Percentiles rank a stretch among this genome's conserved stretches.
Evolutionary conservation across 2,888 invertebrate genomes (phyloP).

Genomic region (Tortrix viridana): DNA sequence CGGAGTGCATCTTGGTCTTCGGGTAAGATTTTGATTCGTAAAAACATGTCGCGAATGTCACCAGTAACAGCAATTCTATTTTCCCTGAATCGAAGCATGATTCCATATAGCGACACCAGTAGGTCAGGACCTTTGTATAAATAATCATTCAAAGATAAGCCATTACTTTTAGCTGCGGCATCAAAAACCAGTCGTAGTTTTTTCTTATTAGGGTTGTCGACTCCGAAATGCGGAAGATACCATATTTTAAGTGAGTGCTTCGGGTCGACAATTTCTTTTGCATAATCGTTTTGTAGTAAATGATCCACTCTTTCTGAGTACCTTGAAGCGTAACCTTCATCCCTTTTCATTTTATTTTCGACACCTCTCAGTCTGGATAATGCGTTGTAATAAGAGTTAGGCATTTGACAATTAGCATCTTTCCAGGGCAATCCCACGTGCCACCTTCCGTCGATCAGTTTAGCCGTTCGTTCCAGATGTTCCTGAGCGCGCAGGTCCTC

Average conservation of each 20-base stretch:
- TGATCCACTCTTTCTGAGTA: slow-evolving; percentile 6
- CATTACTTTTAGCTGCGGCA: slow-evolving; percentile 39
- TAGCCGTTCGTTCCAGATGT: slow-evolving; percentile 3
- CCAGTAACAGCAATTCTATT: slow-evolving; percentile 30
- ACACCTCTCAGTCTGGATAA: slow-evolving; percentile 5
- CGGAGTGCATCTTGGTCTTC: slow-evolving; percentile 38
- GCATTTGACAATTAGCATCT: slow-evolving; percentile 29
- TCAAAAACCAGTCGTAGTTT: slow-evolving; percentile 44
- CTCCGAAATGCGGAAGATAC: slow-evolving; percentile 6
- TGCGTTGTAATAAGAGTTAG: slow-evolving; percentile 30
- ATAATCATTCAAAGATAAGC: slow-evolving; percentile 41
- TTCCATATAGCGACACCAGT: slow-evolving; percentile 39
- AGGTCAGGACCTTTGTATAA: slow-evolving; percentile 41
- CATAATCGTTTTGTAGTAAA: slow-evolving; percentile 1
- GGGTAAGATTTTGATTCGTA: slow-evolving; percentile 34
- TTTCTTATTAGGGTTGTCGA: slow-evolving; percentile 13
- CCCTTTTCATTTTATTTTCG: neutral
- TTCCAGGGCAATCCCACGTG: slow-evolving; percentile 46
- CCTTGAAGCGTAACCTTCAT: neutral
- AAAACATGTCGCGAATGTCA: slow-evolving; percentile 42
- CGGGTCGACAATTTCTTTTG: neutral
- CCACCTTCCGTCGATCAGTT: slow-evolving; percentile 35
- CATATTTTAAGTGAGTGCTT: neutral
- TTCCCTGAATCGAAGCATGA: slow-evolving; percentile 31
- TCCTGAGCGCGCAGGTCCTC: slow-evolving; percentile 24